phyloP scores from a whole-genome alignment of 2,888 invertebrate species.

The Erebia palarica region DNA sequence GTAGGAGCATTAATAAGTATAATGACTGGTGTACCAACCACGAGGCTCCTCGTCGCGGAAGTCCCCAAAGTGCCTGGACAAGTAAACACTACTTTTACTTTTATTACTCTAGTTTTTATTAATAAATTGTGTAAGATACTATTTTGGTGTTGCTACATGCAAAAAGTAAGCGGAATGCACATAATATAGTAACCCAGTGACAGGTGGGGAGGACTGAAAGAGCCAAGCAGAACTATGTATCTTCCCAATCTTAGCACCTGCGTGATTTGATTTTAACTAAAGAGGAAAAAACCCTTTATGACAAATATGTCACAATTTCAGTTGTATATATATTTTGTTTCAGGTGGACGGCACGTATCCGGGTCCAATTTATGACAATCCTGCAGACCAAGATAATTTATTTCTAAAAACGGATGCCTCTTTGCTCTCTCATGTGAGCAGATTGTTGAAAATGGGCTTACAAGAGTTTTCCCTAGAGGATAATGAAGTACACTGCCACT shows the following conservation, averaged over 20 bases:
- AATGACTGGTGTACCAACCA: conserved; percentile 70
- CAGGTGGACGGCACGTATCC: conserved; percentile 58
- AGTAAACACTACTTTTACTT: conserved; percentile 47
- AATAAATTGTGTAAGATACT: no score
- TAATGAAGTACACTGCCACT: conserved; percentile 65
- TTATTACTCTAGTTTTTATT: background rate
- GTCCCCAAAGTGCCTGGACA: conserved; percentile 76
- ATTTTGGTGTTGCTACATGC: no score
- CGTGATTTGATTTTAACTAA: no score
- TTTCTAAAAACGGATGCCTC: conserved; percentile 67
- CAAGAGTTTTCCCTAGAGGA: conserved; percentile 66
- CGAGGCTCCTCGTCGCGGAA: conserved; percentile 66
- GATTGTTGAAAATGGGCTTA: conserved; percentile 57
- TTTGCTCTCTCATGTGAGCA: conserved; percentile 59
- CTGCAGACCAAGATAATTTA: conserved; percentile 64
- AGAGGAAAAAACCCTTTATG: background rate
- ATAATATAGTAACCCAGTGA: no score
- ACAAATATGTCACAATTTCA: background rate
- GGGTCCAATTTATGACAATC: conserved; percentile 67
- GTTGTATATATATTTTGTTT: background rate
- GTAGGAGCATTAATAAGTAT: conserved; percentile 71
- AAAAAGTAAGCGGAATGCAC: no score
- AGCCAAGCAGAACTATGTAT: no score
- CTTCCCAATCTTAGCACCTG: no score
- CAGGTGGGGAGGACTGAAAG: no score